Evolutionary conservation across 2,888 invertebrate species (phyloP).

Genomic region (Coleophora deauratella): DNA sequence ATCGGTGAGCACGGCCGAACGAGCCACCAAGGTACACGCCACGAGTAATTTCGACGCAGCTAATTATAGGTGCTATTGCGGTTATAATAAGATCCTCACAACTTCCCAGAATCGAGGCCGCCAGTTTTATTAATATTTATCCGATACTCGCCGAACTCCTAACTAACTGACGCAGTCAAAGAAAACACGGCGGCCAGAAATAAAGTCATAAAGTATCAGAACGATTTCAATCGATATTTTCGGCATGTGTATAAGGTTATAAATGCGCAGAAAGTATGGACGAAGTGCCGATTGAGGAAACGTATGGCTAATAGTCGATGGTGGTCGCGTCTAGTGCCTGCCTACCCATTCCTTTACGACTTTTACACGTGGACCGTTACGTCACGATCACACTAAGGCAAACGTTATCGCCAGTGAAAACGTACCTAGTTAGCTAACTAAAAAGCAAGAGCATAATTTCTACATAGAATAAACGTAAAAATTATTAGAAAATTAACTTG

Average conservation of each 20-base stretch:
- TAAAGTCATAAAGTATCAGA: conserved; percentile 71
- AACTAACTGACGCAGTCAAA: conserved; percentile 71
- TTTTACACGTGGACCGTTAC: conserved; percentile 29
- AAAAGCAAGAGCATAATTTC: too few species aligned
- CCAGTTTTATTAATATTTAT: conserved; percentile 73
- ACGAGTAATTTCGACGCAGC: conserved; percentile 67
- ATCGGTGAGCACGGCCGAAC: conserved; percentile 39
- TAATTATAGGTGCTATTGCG: conserved; percentile 74
- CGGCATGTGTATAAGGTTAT: conserved; percentile 53
- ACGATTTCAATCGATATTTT: conserved; percentile 68
- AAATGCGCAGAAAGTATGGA: conserved; percentile 55
- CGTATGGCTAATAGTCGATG: conserved; percentile 30
- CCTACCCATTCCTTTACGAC: conserved; percentile 22
- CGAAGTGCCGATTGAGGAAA: conserved; percentile 47
- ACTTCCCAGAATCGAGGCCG: conserved; percentile 73
- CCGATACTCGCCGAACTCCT: conserved; percentile 64
- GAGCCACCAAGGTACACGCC: conserved; percentile 36
- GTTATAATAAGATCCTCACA: conserved; percentile 73
- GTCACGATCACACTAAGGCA: conserved; percentile 15
- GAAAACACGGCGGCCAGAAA: conserved; percentile 68
- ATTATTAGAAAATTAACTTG: too few species aligned
- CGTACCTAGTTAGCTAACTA: not conserved
- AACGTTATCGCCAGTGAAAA: conserved; percentile 6
- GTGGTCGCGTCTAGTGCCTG: conserved; percentile 21
- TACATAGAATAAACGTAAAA: too few species aligned